These are phyloP conservation scores for Alethe castanea DNA, from an alignment of 2,113 vertebrate species.

Conservation along the genomic window DNA sequence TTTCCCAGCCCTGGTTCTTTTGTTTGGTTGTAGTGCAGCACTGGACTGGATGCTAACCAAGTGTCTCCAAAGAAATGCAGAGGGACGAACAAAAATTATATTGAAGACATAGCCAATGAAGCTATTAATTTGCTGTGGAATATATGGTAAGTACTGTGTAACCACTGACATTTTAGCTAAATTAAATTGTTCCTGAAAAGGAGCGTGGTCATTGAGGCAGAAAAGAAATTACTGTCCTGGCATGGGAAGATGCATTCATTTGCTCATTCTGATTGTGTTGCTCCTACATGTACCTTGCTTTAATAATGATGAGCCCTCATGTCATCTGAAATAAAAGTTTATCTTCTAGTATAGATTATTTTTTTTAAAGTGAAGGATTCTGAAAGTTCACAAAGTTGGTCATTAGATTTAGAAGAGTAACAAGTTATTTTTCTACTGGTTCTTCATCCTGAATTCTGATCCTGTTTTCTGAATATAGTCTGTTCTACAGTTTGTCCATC, in stretches of 20 bases:
- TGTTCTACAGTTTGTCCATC: neutral
- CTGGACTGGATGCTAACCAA: constrained; percentile 75
- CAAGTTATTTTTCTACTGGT: neutral
- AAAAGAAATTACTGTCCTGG: neutral
- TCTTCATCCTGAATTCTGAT: neutral
- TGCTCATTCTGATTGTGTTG: neutral
- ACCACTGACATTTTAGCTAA: neutral
- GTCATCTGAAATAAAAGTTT: neutral
- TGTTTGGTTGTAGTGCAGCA: constrained; percentile 75
- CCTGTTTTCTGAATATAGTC: neutral
- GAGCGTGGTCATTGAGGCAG: neutral
- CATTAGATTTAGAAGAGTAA: neutral
- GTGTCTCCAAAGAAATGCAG: constrained; percentile 55
- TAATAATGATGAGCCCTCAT: neutral
- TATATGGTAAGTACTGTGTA: constrained; percentile 82
- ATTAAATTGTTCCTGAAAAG: neutral
- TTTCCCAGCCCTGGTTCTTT: constrained; percentile 14
- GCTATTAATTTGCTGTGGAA: constrained; percentile 95
- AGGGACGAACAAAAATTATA: constrained; percentile 72
- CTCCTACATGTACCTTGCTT: neutral
- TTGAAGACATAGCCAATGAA: constrained; percentile 89
- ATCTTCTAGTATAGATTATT: neutral
- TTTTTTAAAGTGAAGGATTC: neutral
- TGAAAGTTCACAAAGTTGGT: neutral
- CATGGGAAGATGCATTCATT: neutral